phyloP scores from a whole-genome alignment of 2,113 vertebrate species.

The Eidolon helvum region DNA sequence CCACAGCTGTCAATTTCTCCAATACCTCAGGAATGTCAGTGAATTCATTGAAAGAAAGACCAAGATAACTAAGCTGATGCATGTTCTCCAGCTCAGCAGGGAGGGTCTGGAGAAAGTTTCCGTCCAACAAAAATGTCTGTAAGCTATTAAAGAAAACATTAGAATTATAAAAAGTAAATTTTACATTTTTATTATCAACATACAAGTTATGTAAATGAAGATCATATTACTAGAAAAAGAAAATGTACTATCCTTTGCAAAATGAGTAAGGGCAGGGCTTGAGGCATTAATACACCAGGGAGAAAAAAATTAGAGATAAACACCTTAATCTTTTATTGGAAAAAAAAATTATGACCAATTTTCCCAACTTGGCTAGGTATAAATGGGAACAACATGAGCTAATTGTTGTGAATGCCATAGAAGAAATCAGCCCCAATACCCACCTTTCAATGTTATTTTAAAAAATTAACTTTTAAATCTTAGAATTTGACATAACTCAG shows the following conservation, averaged over 20 bases:
- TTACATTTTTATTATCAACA: constrained; percentile 58
- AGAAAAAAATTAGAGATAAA: not conserved
- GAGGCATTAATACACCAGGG: not conserved
- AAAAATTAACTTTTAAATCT: not conserved
- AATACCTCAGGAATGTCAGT: constrained; percentile 90
- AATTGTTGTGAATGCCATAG: not conserved
- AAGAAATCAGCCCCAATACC: not conserved
- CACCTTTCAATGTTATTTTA: not conserved
- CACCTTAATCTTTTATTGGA: constrained; percentile 37
- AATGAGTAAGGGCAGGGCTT: not conserved
- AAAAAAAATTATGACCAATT: constrained; percentile 39
- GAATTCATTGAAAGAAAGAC: constrained; percentile 98
- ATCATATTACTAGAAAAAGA: not conserved
- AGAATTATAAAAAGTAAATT: constrained; percentile 50
- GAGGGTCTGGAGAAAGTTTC: constrained; percentile 93
- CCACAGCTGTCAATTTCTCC: constrained; percentile 92
- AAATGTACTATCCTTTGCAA: constrained; percentile 13
- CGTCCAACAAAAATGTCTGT: constrained; percentile 97
- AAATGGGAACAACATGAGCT: not conserved
- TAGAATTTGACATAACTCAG: constrained; percentile 27
- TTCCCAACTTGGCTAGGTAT: constrained; percentile 21
- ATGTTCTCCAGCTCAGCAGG: constrained; percentile 92
- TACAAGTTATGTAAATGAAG: not conserved
- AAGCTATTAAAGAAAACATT: constrained; percentile 83
- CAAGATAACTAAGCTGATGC: constrained; percentile 91